These are phyloP conservation scores for Aurelia sp. DNA, from an alignment of 30 jellyfish, hydroid and myxozoan genomes.

Conservation along the genomic window DNA sequence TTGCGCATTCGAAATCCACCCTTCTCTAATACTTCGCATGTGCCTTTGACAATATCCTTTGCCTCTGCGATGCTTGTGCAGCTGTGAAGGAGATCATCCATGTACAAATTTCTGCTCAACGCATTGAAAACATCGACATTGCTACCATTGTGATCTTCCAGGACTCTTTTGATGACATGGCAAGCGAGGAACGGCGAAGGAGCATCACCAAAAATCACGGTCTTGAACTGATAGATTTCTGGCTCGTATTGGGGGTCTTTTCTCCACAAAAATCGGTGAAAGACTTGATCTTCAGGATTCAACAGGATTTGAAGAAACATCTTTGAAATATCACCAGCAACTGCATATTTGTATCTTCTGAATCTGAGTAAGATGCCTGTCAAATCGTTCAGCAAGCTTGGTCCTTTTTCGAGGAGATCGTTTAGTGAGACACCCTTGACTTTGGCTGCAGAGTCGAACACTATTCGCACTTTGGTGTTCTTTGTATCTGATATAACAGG, in stretches of 20 bases:
- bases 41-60: slow-evolving; percentile 56
- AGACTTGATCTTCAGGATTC: slow-evolving; percentile 1
- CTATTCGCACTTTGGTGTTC: slow-evolving; percentile 20
- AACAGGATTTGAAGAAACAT: too few species aligned
- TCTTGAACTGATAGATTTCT: slow-evolving; percentile 54
- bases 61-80: slow-evolving; percentile 48
- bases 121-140: slow-evolving; percentile 36
- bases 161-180: slow-evolving; percentile 40
- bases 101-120: slow-evolving; percentile 40
- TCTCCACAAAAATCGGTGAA: slow-evolving; percentile 62
- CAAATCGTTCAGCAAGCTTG: slow-evolving; percentile 43
- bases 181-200: slow-evolving; percentile 52
- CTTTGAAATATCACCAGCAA: neutral
- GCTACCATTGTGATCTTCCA: slow-evolving; percentile 38
- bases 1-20: slow-evolving; percentile 54
- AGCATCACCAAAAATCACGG: slow-evolving; percentile 50
- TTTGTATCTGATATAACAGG: too few species aligned
- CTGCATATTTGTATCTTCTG: slow-evolving; percentile 46
- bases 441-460: too few species aligned
- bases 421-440: too few species aligned
- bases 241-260: slow-evolving; percentile 11
- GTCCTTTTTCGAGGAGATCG: too few species aligned
- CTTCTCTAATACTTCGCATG: slow-evolving; percentile 34
- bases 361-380: slow-evolving; percentile 54
- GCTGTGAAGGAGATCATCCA: slow-evolving; percentile 65